phyloP scores from a whole-genome alignment of 2,797 vertebrate species.

The Schizothorax lantsangensis region DNA sequence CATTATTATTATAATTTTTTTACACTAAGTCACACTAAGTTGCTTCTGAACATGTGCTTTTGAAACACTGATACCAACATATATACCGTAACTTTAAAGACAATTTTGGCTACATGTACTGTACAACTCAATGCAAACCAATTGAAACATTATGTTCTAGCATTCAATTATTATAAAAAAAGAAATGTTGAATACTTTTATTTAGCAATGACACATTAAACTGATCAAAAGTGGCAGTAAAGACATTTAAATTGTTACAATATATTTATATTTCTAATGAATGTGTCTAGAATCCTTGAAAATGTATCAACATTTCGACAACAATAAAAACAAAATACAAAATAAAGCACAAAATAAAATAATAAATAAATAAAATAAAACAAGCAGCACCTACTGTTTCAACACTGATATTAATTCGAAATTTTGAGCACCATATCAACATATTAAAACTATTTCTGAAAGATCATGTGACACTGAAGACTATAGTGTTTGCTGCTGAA shows the following conservation, averaged over 20 bases:
- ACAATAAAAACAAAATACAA: not conserved
- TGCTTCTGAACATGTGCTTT: not conserved
- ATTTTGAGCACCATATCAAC: not conserved
- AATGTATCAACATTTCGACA: not conserved
- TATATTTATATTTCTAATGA: not conserved
- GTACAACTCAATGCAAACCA: not conserved
- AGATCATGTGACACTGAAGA: not conserved
- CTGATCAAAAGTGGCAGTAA: not conserved
- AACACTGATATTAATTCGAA: not conserved
- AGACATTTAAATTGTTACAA: not conserved
- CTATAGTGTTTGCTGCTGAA: not conserved
- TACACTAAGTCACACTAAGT: slow-evolving; percentile 31
- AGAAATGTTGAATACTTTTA: not conserved
- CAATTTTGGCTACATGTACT: not conserved
- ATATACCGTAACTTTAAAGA: not conserved
- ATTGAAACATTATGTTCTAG: not conserved
- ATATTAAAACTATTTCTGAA: not conserved
- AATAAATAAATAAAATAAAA: too few species aligned
- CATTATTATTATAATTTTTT: not conserved
- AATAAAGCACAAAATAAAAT: not conserved
- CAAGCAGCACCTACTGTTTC: not conserved
- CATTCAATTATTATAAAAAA: not conserved
- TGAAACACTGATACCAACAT: not conserved
- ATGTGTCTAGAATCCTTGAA: not conserved
- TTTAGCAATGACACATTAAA: not conserved